These are phyloP conservation scores for Acestrorhynchus altus DNA, from an alignment of 2,797 vertebrate species.

Conservation along the genomic window DNA sequence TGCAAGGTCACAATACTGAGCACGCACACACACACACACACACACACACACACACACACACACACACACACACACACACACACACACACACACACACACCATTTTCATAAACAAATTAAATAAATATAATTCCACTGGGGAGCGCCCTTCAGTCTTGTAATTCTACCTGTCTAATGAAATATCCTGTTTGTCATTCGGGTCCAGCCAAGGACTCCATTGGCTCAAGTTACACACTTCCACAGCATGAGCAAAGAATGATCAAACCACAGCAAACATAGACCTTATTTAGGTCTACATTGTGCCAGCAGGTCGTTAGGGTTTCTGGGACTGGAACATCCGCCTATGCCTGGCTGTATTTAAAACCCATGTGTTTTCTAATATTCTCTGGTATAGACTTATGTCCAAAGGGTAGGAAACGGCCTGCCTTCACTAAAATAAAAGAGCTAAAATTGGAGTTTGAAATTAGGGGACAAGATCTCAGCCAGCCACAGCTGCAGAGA, in stretches of 20 bases:
- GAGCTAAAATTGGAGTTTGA: too few relatives aligned
- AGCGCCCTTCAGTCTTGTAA: conserved; percentile 32
- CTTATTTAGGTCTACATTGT: too few relatives aligned
- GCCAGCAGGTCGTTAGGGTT: too few relatives aligned
- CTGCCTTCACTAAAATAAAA: too few relatives aligned
- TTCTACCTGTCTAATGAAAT: conserved; percentile 31
- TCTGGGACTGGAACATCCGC: too few relatives aligned
- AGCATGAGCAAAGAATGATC: not conserved
- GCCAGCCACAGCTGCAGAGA: too few relatives aligned
- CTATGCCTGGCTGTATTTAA: too few relatives aligned
- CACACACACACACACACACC: not conserved
- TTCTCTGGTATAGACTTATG: too few relatives aligned
- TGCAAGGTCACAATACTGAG: conserved; percentile 19
- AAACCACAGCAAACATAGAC: too few relatives aligned
- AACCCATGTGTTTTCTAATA: too few relatives aligned
- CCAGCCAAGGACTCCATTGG: conserved; percentile 17
- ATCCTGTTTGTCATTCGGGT: conserved; percentile 29
- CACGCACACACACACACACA: not conserved
- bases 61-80: not conserved
- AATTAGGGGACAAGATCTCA: too few relatives aligned
- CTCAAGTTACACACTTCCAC: conserved; percentile 31
- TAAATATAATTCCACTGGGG: conserved; percentile 23
- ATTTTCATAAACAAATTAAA: conserved; percentile 42
- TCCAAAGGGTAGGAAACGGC: too few relatives aligned
- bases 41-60: not conserved